These are phyloP conservation scores for Pentalonia nigronervosa DNA, from an alignment of 1,140 invertebrate genomes.

Conservation along the genomic window DNA sequence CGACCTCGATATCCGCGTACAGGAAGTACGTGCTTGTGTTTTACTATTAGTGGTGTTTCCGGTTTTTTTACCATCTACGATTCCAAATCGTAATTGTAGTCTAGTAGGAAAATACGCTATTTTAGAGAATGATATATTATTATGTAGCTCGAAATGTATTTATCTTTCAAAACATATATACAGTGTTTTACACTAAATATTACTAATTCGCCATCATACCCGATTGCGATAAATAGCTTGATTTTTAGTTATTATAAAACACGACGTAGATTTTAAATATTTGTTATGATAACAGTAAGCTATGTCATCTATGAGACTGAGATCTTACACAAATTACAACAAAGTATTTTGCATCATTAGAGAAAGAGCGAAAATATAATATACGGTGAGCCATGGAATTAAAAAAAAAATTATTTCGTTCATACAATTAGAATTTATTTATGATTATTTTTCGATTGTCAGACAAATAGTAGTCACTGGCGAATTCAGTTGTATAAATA, in stretches of 20 bases:
- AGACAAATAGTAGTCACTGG: too few species aligned
- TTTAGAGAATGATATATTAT: constrained; percentile 13
- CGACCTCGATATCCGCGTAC: neutral
- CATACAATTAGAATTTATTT: too few species aligned
- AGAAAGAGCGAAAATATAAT: too few species aligned
- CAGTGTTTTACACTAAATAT: neutral
- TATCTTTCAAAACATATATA: neutral
- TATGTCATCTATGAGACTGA: too few species aligned
- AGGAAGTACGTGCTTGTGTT: constrained; percentile 39
- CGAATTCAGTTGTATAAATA: too few species aligned
- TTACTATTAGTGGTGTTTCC: constrained; percentile 5
- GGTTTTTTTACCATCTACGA: neutral
- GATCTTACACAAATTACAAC: too few species aligned
- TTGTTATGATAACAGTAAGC: too few species aligned
- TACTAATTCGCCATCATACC: neutral
- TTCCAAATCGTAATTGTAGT: constrained; percentile 29
- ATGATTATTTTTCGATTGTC: too few species aligned
- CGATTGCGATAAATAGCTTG: neutral
- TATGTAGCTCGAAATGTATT: neutral
- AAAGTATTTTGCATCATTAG: too few species aligned
- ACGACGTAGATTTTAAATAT: neutral
- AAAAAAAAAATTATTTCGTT: too few species aligned
- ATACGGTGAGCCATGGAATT: too few species aligned
- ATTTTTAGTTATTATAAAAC: neutral
- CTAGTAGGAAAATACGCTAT: neutral